Evolutionary conservation across 2,888 invertebrate species (phyloP).

Genomic region (Epistrophe eligans): DNA sequence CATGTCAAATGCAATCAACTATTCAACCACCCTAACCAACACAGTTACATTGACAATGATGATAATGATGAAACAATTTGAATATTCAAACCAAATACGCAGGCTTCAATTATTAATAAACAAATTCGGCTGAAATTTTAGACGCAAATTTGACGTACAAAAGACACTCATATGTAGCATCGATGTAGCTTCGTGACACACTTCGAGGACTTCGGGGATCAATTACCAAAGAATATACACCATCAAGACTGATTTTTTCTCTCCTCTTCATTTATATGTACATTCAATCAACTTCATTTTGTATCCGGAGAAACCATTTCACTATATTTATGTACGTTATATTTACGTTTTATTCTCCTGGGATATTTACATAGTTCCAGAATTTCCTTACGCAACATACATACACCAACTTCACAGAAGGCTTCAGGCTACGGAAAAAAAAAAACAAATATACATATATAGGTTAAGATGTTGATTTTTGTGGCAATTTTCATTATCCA

Average conservation of each 20-base stretch:
- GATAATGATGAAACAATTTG: slow-evolving; percentile 44
- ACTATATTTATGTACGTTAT: slow-evolving; percentile 5
- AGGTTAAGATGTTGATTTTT: slow-evolving; percentile 82
- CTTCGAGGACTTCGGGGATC: slow-evolving; percentile 71
- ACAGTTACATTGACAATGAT: slow-evolving; percentile 43
- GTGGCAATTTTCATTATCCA: slow-evolving; percentile 82
- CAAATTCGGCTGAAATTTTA: slow-evolving; percentile 56
- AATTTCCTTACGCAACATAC: slow-evolving; percentile 25
- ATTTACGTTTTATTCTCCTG: slow-evolving; percentile 18
- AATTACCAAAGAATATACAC: slow-evolving; percentile 68
- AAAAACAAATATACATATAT: neutral
- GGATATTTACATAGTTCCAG: slow-evolving; percentile 32
- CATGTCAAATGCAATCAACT: slow-evolving; percentile 56
- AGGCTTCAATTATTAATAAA: slow-evolving; percentile 57
- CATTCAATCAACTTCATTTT: slow-evolving; percentile 47
- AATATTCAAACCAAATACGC: slow-evolving; percentile 55
- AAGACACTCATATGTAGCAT: slow-evolving; percentile 24
- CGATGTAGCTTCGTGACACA: slow-evolving; percentile 48
- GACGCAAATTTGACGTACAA: neutral
- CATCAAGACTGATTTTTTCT: slow-evolving; percentile 72
- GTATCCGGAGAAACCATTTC: slow-evolving; percentile 1
- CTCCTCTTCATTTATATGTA: slow-evolving; percentile 25
- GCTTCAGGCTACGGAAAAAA: neutral
- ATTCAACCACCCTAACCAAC: slow-evolving; percentile 23
- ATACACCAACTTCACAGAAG: neutral